A percentile compares a stretch with the other conserved stretches of the same genome.
These are phyloP conservation scores for Tokudaia tokunoshimensis DNA, from an alignment of 2,797 vertebrate genomes.

Conservation along the genomic window DNA sequence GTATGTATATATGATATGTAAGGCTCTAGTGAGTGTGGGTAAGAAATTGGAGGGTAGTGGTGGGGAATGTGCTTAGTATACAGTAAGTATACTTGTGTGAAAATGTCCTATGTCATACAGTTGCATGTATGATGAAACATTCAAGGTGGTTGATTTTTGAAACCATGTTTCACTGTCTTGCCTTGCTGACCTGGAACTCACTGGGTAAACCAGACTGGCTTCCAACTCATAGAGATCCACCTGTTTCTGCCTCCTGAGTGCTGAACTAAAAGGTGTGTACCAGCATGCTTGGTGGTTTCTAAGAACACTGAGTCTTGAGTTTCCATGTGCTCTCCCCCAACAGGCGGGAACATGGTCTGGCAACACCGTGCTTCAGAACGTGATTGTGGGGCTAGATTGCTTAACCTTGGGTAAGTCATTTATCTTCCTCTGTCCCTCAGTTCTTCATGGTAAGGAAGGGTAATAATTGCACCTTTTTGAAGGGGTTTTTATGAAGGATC, in stretches of 20 bases:
- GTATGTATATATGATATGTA: not conserved
- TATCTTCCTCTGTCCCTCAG: conserved; percentile 33
- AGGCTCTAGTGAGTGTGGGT: not conserved
- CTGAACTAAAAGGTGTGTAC: not conserved
- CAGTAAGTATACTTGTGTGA: not conserved
- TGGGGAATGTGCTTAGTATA: not conserved
- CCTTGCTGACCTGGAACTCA: not conserved
- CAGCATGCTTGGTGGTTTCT: not conserved
- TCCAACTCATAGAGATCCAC: not conserved
- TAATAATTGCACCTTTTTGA: conserved; percentile 38
- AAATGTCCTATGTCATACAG: not conserved
- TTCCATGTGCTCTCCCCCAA: not conserved
- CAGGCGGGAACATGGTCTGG: conserved; percentile 37
- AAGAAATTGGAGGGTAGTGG: not conserved
- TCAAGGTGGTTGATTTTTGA: not conserved
- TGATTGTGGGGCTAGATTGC: not conserved
- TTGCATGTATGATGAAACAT: not conserved
- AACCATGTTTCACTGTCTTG: not conserved
- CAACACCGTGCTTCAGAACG: not conserved
- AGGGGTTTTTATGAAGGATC: conserved; percentile 11
- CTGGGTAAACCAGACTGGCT: not conserved
- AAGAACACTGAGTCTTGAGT: conserved; percentile 29
- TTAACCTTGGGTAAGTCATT: conserved; percentile 55
- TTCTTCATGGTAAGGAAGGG: conserved; percentile 42
- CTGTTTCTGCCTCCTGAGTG: not conserved